Evolutionary conservation across 2,113 vertebrate species (phyloP).

Genomic region (Gymnocephalus cernua): DNA sequence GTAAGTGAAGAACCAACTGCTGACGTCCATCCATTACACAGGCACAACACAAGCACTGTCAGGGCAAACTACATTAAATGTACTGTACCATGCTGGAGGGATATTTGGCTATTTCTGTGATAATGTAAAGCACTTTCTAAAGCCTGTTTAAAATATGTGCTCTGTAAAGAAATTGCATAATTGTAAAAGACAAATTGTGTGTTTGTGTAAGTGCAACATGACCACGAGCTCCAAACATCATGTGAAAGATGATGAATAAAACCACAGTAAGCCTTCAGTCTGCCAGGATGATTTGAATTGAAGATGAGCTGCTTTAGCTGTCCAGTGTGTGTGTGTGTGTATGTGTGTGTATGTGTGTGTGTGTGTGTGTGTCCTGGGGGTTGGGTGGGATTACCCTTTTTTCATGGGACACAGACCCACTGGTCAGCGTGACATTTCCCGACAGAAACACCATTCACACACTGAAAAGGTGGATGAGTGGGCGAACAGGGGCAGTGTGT

Average conservation of each 20-base stretch:
- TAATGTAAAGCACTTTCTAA: not conserved
- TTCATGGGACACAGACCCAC: slow-evolving; percentile 56
- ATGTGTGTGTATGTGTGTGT: slow-evolving; percentile 35
- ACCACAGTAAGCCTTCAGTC: slow-evolving; percentile 31
- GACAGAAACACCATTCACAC: slow-evolving; percentile 74
- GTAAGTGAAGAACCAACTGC: slow-evolving; percentile 14
- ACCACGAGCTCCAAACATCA: not conserved
- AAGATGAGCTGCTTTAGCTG: slow-evolving; percentile 68
- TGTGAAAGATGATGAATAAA: slow-evolving; percentile 8
- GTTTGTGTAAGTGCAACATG: not conserved
- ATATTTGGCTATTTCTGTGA: not conserved
- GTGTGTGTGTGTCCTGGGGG: slow-evolving; percentile 33
- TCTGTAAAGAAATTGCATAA: not conserved
- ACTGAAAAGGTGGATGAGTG: slow-evolving; percentile 33
- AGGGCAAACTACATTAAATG: slow-evolving; percentile 28
- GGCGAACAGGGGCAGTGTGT: not conserved
- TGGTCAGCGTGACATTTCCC: slow-evolving; percentile 71
- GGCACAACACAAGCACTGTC: slow-evolving; percentile 42
- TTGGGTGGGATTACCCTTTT: slow-evolving; percentile 64
- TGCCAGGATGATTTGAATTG: slow-evolving; percentile 39
- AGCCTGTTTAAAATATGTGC: not conserved
- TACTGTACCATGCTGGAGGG: not conserved
- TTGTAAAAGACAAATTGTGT: not conserved
- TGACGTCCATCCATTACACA: slow-evolving; percentile 28
- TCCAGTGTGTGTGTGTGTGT: slow-evolving; percentile 34